Evolutionary conservation across 1,140 invertebrate genomes (phyloP), one percentile per base, ranked within the genome.

Genomic region (Heliconius hewitsoni): DNA sequence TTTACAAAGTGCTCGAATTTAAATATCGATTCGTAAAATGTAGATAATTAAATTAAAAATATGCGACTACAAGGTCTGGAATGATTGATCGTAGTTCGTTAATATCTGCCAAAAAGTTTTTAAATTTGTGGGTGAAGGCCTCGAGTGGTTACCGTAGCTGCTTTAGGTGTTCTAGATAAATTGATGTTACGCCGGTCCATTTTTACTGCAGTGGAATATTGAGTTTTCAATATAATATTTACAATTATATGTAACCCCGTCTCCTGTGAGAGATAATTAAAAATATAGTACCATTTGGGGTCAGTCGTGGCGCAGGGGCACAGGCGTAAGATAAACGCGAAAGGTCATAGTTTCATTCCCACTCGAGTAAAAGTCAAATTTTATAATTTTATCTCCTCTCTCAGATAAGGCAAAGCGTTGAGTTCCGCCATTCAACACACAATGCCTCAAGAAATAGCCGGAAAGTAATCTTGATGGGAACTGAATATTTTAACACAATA

Each of bases 31-130:
- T 66, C 27, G 3, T 30, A 9, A 66, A 66, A 66, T 66, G 60
- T 66, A 66, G 60, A 66, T 30, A 66, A 66, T 27, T 66, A 66
- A 66, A 66, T 66, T 66, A 72, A 71, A 79, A 76, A 42, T 46
- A 70, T 75, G 70, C 60, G 73, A 71, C 42, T 34, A 66, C 73
- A 71, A 79, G 74, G 71, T 79, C 73, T 30, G 72, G 73, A 30
- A 77, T 77, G 76, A 81, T 81, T 81, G 79, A 81, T 81, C 75
- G 75, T 66, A 52, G 46, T 42, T 73, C 71, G 74, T 81, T 81
- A 81, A 74, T 81, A 77, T 81, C 55, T 77, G 79, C 75, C 79
- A 81, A 76, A 79, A 75, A 80, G 76, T 73, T 75, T 80, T 80
- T 50, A 73, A 77, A 52, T 77, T 77, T 81, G 72, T 81, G 52